These are phyloP conservation scores for Galaxias olidus DNA, from an alignment of 2,797 vertebrate genomes.

Conservation along the genomic window DNA sequence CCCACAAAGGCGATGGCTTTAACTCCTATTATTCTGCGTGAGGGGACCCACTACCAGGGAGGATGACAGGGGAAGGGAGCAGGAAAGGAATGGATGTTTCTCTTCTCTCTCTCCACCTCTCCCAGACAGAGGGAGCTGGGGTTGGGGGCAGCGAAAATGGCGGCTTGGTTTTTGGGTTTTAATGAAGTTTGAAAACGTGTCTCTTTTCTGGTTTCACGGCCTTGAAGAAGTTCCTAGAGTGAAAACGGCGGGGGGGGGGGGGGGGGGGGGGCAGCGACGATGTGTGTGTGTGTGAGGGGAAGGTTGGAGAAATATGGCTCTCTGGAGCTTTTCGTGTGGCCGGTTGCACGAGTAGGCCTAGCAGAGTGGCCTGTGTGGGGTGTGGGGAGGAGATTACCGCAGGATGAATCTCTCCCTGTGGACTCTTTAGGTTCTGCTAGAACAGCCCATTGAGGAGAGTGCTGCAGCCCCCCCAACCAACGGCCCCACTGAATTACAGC, in stretches of 20 bases:
- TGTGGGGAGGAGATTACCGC: conserved; percentile 45
- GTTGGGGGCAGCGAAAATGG: conserved; percentile 30
- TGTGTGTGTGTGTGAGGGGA: too few species aligned
- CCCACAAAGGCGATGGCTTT: conserved; percentile 71
- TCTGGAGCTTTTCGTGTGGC: too few species aligned
- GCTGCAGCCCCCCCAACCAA: conserved; percentile 7
- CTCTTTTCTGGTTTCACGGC: not conserved
- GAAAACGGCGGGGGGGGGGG: conserved; percentile 28
- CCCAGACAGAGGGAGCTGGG: conserved; percentile 7
- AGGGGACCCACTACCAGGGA: conserved; percentile 71
- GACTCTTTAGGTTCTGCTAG: conserved; percentile 42
- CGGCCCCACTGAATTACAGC: conserved; percentile 29
- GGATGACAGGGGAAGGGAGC: conserved; percentile 64
- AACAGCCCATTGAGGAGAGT: conserved; percentile 51
- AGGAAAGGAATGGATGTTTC: conserved; percentile 30
- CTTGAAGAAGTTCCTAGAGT: conserved; percentile 15
- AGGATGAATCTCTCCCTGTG: conserved; percentile 48
- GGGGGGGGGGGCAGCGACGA: too few species aligned
- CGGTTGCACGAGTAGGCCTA: conserved; percentile 49
- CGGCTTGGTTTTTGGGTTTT: conserved; percentile 31
- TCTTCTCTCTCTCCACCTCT: conserved; percentile 17
- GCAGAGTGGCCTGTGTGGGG: conserved; percentile 41
- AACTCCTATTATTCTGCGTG: conserved; percentile 76
- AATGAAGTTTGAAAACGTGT: conserved; percentile 58
- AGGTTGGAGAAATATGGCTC: too few species aligned